Conservation (phyloP, 92 coral and sea anemone species). For the Isaurus tuberculatus region DNA sequence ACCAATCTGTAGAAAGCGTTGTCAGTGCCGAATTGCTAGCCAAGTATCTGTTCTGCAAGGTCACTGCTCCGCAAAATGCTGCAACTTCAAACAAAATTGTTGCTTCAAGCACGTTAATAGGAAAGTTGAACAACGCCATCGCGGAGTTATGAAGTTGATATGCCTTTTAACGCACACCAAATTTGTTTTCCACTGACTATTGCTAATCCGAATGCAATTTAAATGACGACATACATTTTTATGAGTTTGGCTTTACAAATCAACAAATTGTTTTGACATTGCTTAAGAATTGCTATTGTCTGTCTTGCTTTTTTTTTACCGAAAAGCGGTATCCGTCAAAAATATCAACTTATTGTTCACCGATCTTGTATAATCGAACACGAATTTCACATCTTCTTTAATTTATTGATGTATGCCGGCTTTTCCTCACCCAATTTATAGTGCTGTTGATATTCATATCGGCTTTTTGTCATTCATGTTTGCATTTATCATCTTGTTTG, state of each 20-base stretch:
- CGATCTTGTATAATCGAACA: background rate
- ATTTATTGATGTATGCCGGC: background rate
- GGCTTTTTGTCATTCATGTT: background rate
- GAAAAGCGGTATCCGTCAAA: background rate
- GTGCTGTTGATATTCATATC: background rate
- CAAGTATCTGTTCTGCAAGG: background rate
- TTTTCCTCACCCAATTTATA: background rate
- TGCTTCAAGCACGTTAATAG: background rate
- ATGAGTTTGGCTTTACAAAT: background rate
- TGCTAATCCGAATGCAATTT: background rate
- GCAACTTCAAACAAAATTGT: background rate
- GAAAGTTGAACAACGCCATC: background rate
- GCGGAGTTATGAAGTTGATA: background rate
- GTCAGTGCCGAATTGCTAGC: background rate
- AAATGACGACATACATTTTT: background rate
- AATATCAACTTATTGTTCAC: background rate
- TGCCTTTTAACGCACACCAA: background rate
- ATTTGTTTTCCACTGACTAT: background rate
- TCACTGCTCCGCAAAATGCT: background rate
- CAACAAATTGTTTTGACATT: background rate
- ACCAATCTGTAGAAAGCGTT: conserved; percentile 2
- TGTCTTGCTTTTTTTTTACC: background rate
- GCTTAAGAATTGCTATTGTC: background rate
- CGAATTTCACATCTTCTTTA: background rate
- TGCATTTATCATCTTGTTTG: background rate